Evolutionary conservation across 2,888 invertebrate species (phyloP).

Genomic region (Lasioglossum oenotherae): DNA sequence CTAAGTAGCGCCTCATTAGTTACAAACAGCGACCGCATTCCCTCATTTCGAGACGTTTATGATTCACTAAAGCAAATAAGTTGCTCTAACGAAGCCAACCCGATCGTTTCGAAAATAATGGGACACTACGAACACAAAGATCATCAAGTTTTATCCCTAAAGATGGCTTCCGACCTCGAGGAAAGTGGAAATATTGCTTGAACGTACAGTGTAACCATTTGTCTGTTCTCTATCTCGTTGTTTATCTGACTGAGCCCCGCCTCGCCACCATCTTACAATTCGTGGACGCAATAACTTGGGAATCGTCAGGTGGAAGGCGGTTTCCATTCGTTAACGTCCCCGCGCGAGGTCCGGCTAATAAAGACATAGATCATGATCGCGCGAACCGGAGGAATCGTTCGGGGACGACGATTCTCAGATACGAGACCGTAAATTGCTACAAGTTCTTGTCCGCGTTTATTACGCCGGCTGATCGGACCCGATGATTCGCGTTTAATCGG

Average conservation of each 20-base stretch:
- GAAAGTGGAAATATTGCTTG: neutral
- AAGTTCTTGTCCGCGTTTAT: constrained; percentile 37
- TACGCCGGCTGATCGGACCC: constrained; percentile 29
- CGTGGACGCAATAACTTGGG: constrained; percentile 24
- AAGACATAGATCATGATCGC: constrained; percentile 66
- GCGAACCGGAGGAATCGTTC: constrained; percentile 22
- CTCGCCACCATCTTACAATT: neutral
- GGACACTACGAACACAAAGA: neutral
- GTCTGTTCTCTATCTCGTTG: neutral
- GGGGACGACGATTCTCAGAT: constrained; percentile 51
- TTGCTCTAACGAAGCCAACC: neutral
- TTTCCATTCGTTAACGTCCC: constrained; percentile 57
- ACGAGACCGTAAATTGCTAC: constrained; percentile 59
- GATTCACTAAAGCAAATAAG: neutral
- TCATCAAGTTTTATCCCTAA: neutral
- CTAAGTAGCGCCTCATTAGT: neutral
- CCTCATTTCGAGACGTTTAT: neutral
- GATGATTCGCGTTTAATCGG: constrained; percentile 54
- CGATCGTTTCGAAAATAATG: neutral
- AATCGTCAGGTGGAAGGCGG: constrained; percentile 36
- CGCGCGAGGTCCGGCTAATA: constrained; percentile 54
- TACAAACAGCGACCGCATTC: neutral
- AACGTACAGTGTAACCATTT: neutral
- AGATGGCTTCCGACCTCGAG: neutral
- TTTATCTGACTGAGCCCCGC: neutral